Percentiles rank a stretch among this genome's conserved stretches.
Conservation (phyloP, 2,888 invertebrate genomes). For the Galerucella calmariensis region DNA sequence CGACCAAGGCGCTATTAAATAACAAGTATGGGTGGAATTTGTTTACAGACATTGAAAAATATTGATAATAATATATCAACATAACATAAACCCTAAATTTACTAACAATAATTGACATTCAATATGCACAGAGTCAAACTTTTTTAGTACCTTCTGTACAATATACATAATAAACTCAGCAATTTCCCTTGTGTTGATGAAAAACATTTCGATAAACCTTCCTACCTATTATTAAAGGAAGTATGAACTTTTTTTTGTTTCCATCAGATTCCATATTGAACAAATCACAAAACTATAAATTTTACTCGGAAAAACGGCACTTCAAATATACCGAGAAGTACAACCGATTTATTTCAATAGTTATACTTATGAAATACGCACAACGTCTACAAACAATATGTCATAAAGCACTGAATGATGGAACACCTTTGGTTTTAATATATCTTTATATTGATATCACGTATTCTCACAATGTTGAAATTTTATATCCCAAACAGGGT, state of each 20-base stretch:
- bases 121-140: no score
- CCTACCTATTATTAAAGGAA: not conserved
- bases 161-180: no score
- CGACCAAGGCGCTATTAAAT: no score
- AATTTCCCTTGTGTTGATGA: no score
- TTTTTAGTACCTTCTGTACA: no score
- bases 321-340: not conserved
- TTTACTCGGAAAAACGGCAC: not conserved
- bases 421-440: not conserved
- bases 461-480: conserved; percentile 3
- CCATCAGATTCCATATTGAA: not conserved
- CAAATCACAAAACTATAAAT: not conserved
- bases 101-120: no score
- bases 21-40: no score
- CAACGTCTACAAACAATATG: not conserved
- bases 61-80: no score
- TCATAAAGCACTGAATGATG: conserved; percentile 9
- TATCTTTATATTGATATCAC: conserved; percentile 8
- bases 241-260: not conserved
- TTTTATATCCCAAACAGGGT: conserved; percentile 2
- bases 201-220: no score
- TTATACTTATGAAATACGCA: not conserved
- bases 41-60: no score
- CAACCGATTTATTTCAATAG: not conserved
- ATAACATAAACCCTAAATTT: no score